Base-by-base conservation (phyloP, 1,140 invertebrate genomes). In the Aphaenogaster ashmeadi region DNA sequence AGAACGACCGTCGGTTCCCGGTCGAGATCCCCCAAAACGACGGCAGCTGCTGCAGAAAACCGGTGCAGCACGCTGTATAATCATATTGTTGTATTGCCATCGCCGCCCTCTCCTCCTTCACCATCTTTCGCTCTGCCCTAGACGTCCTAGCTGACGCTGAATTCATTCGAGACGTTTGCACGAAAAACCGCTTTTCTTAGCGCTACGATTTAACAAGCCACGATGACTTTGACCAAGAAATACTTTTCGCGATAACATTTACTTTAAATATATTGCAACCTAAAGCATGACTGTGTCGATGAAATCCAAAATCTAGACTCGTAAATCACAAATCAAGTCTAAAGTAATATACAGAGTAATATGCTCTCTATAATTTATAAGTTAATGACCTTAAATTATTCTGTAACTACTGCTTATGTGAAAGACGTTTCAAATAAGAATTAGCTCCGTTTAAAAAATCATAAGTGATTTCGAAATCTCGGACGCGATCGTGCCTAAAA, bases 1-100 rank as follows among this genome's bases (percentile, higher is more conserved):
- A 21, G 74, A 54, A 81, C 77, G 71, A 81, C 88, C 88, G 87
- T 88, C 67, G 85, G 84, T 92, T 91, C 84, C 60, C 89, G 84
- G 89, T 87, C 58, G 72, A 89, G 91, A 93, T 92, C 92, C 92
- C 90, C 88, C 88, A 93, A 93, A 93, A 80, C 87, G 54, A 58
- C 89, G 87, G 91, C 89, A 93, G 91, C 90, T 92, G 91, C 92
- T 90, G 93, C 92, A 93, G 92, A 93, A 92, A 93, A 94, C 93
- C 93, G 93, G 93, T 93, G 93, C 92, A 92, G 91, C 92, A 90
- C 81, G 90, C 81, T 69, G 79, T 92, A 93, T 92, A 92, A 92
- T 93, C 92, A 94, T 91, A 93, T 93, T 94, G 91, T 93, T 91
- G 90, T 91, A 86, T 87, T 90, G 87, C 90, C 87, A 87, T 87